phyloP scores from a whole-genome alignment of 2,797 vertebrate species.

The Onychomys torridus region DNA sequence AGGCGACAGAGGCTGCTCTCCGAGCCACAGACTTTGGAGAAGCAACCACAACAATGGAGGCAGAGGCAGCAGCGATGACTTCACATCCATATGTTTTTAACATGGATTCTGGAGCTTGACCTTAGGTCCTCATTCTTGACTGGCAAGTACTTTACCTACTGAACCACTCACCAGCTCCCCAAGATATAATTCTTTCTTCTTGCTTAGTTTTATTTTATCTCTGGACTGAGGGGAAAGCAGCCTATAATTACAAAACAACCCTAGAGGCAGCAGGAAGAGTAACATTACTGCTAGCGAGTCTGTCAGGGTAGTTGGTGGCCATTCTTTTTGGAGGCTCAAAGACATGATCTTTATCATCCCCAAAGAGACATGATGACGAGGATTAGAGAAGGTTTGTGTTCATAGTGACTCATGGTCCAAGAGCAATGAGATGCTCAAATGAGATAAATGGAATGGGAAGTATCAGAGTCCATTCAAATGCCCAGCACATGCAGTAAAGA shows the following conservation, averaged over 20 bases:
- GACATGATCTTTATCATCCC: not conserved
- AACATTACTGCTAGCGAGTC: too few relatives aligned
- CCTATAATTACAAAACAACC: not conserved
- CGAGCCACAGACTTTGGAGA: conserved; percentile 73
- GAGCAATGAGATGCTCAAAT: not conserved
- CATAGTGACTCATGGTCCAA: not conserved
- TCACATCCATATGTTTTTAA: not conserved
- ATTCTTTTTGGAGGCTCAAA: not conserved
- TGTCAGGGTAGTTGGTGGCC: not conserved
- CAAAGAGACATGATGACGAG: not conserved
- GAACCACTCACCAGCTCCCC: too few relatives aligned
- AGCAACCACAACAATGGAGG: conserved; percentile 81
- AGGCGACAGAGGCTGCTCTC: conserved; percentile 68
- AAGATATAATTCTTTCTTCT: not conserved
- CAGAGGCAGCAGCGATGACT: conserved; percentile 35
- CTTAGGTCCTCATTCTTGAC: not conserved
- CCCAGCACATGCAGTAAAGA: not conserved
- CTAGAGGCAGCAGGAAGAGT: not conserved
- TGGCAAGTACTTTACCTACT: not conserved
- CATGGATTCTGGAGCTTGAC: not conserved
- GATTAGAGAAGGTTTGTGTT: not conserved
- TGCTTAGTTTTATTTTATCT: not conserved
- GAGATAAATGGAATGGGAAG: not conserved
- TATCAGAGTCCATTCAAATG: not conserved
- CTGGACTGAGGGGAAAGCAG: not conserved